Conservation (phyloP, 2,113 vertebrate genomes). For the Kobus ellipsiprymnus region DNA sequence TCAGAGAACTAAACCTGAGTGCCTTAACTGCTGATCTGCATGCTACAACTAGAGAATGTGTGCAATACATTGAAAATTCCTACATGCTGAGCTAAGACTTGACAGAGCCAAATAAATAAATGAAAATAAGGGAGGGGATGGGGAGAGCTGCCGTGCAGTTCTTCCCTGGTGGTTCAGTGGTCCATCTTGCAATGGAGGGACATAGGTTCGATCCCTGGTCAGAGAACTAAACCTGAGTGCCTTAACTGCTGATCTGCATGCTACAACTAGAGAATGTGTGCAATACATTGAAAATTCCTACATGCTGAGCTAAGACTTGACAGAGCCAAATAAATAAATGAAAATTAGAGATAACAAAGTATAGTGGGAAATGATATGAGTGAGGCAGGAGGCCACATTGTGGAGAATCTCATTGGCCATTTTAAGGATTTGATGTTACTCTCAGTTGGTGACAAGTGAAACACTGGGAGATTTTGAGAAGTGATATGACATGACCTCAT, state of each 20-base stretch:
- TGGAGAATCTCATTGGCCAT: neutral
- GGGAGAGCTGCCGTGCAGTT: neutral
- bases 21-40: neutral
- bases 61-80: neutral
- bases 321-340: neutral
- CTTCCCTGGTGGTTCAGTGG: neutral
- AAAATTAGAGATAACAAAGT: neutral
- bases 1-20: neutral
- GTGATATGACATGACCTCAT: neutral
- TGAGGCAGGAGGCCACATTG: neutral
- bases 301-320: neutral
- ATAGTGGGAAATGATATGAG: neutral
- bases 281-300: neutral
- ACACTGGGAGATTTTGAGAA: neutral
- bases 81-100: neutral
- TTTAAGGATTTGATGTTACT: neutral
- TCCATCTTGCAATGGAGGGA: neutral
- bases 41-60: neutral
- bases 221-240: neutral
- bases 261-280: neutral
- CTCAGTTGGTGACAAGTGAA: neutral
- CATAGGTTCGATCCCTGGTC: neutral
- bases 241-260: neutral
- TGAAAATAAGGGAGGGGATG: neutral
- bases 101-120: neutral